Percentiles rank a stretch among this genome's conserved stretches.
These are phyloP conservation scores for Leiothrix lutea DNA, from an alignment of 2,113 vertebrate genomes.

Conservation along the genomic window DNA sequence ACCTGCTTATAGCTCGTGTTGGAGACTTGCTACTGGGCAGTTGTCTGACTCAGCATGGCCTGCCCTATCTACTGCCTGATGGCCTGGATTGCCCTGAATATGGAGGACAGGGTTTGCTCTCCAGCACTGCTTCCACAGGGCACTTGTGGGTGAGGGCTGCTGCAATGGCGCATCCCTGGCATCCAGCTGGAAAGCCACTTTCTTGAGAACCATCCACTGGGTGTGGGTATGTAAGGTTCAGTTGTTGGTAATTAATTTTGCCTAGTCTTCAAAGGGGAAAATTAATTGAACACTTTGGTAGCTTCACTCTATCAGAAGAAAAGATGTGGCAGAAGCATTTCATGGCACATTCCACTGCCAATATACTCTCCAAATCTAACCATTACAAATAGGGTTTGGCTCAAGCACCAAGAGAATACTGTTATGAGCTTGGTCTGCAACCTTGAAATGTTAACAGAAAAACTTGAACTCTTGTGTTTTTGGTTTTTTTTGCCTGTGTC, in stretches of 20 bases:
- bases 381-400: not conserved
- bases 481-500: not conserved
- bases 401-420: not conserved
- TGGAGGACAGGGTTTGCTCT: not conserved
- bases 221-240: not conserved
- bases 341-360: not conserved
- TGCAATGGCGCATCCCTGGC: fast-evolving
- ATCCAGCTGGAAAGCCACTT: not conserved
- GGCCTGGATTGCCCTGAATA: not conserved
- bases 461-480: not conserved
- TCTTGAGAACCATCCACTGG: not conserved
- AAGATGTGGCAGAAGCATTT: not conserved
- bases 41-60: not conserved
- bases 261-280: not conserved
- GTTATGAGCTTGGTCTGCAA: not conserved
- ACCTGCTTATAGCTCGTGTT: not conserved
- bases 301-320: not conserved
- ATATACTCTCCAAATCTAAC: not conserved
- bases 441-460: not conserved
- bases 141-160: fast-evolving
- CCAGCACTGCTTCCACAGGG: not conserved
- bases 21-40: not conserved
- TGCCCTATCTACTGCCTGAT: not conserved
- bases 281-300: not conserved
- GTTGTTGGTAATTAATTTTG: not conserved